Conservation (phyloP, 2,113 vertebrate species). For the Fregata magnificens region DNA sequence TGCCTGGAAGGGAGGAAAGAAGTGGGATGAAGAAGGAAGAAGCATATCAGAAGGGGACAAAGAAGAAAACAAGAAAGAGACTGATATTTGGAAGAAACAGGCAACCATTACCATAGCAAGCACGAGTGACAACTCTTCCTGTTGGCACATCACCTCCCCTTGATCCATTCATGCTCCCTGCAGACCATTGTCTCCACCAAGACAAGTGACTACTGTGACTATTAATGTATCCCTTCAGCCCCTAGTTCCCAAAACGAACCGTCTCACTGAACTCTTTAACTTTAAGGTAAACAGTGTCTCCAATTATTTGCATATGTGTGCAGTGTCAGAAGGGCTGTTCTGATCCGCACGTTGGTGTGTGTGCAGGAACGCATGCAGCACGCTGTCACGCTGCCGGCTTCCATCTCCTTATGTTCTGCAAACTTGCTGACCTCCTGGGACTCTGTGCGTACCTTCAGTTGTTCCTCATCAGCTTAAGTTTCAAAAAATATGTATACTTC, state of each 20-base stretch:
- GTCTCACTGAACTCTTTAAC: not conserved
- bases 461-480: not conserved
- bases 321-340: not conserved
- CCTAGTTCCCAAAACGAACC: not conserved
- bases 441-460: not conserved
- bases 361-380: not conserved
- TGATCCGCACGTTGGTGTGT: not conserved
- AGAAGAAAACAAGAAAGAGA: not conserved
- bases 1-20: not conserved
- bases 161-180: not conserved
- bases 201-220: not conserved
- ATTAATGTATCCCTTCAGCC: not conserved
- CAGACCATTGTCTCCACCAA: not conserved
- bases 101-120: not conserved
- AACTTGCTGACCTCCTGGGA: not conserved
- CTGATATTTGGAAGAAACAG: not conserved
- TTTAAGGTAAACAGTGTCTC: not conserved
- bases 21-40: not conserved
- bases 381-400: not conserved
- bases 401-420: not conserved
- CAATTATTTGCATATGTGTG: not conserved
- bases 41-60: not conserved
- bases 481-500: not conserved
- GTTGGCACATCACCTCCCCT: not conserved
- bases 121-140: not conserved